Base-by-base conservation (phyloP, 1,140 invertebrate genomes). In the Habropoda laboriosa region DNA sequence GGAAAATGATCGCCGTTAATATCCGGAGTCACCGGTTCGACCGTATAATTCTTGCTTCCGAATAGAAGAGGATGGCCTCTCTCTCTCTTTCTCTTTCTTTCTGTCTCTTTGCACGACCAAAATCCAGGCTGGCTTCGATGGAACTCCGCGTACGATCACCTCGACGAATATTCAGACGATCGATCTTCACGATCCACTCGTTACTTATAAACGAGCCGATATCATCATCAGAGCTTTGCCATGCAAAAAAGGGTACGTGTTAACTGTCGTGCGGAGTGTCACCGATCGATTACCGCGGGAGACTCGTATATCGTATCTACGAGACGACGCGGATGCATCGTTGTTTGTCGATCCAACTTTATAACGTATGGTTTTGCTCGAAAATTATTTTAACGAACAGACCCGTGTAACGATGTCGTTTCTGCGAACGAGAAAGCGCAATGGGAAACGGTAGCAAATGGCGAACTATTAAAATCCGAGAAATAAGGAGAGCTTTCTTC, bases 1-100 rank as follows among this genome's bases (percentile, higher is more conserved):
- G n/a, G 47, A 40, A 79, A 79, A 72, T 32, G 42, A 82, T 81
- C 38, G 38, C 24, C 38, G 35, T 21, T 55, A 53, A 80, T 73
- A 73, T 72, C 51, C 49, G 64, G 47, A 45, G 32, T 24, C 47
- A 16, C 5, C 55, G 38, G 45, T 49, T 67, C 58, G 47, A 18
- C 4, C 6, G 18, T 16, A 27, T 80, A 68, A 74, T 74, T 80
- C 55, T 63, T 75, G 27, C 18, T 27, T 42, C 27, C 27, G n/a
- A 47, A 49, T n/a, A n/a, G n/a, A n/a, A n/a, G n/a, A n/a, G n/a
- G n/a, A n/a, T n/a, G n/a, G n/a, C n/a, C n/a, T n/a, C n/a, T n/a
- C n/a, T n/a, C n/a, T n/a, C n/a, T n/a, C n/a, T n/a, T n/a, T n/a
- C n/a, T n/a, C n/a, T n/a, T n/a, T n/a, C n/a, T n/a, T n/a, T n/a